These are phyloP conservation scores for Triplophysa yarkandensis DNA, from an alignment of 2,797 vertebrate genomes.

Conservation along the genomic window DNA sequence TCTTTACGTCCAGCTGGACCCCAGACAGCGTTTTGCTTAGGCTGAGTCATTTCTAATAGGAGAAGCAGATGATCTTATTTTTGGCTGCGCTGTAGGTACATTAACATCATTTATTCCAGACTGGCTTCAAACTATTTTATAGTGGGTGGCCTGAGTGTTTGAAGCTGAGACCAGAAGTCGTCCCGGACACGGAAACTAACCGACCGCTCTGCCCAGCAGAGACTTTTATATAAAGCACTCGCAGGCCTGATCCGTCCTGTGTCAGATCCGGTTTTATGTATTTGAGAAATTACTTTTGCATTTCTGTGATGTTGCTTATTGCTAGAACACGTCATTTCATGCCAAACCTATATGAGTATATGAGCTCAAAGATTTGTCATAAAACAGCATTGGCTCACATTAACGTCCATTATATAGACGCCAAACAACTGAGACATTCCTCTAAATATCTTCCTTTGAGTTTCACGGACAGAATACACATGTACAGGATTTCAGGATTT, in stretches of 20 bases:
- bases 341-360: too few relatives aligned
- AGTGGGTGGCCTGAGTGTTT: constrained; percentile 64
- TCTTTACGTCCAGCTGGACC: constrained; percentile 71
- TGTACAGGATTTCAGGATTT: too few relatives aligned
- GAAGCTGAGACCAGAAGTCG: constrained; percentile 59
- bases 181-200: constrained; percentile 36
- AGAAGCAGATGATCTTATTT: constrained; percentile 70
- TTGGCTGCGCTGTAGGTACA: constrained; percentile 55
- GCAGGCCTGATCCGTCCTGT: not conserved
- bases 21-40: constrained; percentile 62
- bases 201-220: not conserved
- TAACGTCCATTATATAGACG: too few relatives aligned
- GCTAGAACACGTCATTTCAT: too few relatives aligned
- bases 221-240: not conserved
- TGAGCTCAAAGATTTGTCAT: too few relatives aligned
- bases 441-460: too few relatives aligned
- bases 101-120: constrained; percentile 65
- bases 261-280: not conserved
- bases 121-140: constrained; percentile 25
- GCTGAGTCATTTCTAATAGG: constrained; percentile 68
- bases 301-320: constrained; percentile 10
- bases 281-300: not conserved
- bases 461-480: too few relatives aligned
- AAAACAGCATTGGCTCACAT: too few relatives aligned
- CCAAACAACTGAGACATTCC: too few relatives aligned